These are phyloP conservation scores for Sinosuthora webbiana DNA, from an alignment of 2,113 vertebrate genomes.

Conservation along the genomic window DNA sequence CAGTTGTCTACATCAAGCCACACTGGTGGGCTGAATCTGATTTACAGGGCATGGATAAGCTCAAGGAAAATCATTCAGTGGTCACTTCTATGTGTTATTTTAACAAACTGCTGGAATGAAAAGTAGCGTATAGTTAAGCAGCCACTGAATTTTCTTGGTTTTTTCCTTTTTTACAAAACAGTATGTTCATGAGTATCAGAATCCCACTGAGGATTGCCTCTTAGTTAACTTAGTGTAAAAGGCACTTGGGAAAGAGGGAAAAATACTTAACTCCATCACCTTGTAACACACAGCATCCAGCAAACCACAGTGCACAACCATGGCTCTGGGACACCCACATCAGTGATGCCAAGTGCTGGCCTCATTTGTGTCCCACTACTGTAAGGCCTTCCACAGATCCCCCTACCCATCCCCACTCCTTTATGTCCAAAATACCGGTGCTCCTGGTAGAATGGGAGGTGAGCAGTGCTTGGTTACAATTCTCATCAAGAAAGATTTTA, in stretches of 20 bases:
- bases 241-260: background rate
- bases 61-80: rapidly evolving
- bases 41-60: background rate
- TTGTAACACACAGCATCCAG: background rate
- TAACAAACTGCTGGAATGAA: background rate
- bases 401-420: background rate
- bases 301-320: background rate
- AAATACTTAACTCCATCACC: background rate
- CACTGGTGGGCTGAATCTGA: background rate
- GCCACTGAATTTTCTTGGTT: background rate
- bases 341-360: background rate
- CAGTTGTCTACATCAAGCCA: background rate
- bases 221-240: background rate
- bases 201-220: background rate
- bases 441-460: background rate
- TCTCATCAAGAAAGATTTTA: background rate
- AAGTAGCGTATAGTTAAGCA: background rate
- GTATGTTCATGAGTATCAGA: background rate
- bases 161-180: background rate
- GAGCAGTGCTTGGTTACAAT: background rate
- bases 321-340: background rate
- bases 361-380: background rate
- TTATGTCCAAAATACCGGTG: background rate
- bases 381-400: background rate
- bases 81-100: background rate